Evolutionary conservation across 1,140 invertebrate species (phyloP).

Genomic region (Solen grandis): DNA sequence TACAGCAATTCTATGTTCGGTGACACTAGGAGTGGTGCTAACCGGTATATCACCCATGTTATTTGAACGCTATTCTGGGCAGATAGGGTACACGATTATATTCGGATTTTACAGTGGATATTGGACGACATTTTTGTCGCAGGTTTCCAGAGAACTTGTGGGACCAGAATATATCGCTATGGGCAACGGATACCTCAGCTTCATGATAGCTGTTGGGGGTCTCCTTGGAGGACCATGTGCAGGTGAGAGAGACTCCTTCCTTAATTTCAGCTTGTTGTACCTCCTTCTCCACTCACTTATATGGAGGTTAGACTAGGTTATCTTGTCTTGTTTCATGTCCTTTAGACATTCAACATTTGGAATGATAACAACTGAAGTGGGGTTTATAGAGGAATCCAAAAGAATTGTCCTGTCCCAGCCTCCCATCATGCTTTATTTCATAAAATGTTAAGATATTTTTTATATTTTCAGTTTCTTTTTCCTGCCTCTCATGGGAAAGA

Average conservation of each 20-base stretch:
- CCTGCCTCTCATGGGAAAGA: too few species aligned
- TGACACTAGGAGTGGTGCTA: constrained; percentile 73
- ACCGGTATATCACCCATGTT: constrained; percentile 75
- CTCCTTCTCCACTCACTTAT: neutral
- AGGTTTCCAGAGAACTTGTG: constrained; percentile 73
- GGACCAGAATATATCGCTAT: constrained; percentile 77
- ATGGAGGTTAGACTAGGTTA: too few species aligned
- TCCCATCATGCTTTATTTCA: too few species aligned
- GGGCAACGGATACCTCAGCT: constrained; percentile 76
- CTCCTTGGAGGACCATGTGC: constrained; percentile 74
- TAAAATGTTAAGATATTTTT: too few species aligned
- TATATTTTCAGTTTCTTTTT: too few species aligned
- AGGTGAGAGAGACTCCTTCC: constrained; percentile 65
- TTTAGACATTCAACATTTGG: too few species aligned
- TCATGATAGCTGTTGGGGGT: constrained; percentile 75
- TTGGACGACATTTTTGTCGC: constrained; percentile 78
- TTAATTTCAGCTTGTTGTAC: neutral
- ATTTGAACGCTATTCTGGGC: constrained; percentile 75
- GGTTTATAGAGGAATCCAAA: too few species aligned
- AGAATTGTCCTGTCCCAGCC: too few species aligned
- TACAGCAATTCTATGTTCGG: constrained; percentile 73
- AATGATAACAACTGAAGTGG: too few species aligned
- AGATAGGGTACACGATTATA: constrained; percentile 76
- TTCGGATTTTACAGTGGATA: constrained; percentile 79
- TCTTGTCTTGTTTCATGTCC: too few species aligned